Evolutionary conservation across 2,113 vertebrate species (phyloP), one percentile per base, ranked within the genome.

Genomic region (Macquaria ambigua): DNA sequence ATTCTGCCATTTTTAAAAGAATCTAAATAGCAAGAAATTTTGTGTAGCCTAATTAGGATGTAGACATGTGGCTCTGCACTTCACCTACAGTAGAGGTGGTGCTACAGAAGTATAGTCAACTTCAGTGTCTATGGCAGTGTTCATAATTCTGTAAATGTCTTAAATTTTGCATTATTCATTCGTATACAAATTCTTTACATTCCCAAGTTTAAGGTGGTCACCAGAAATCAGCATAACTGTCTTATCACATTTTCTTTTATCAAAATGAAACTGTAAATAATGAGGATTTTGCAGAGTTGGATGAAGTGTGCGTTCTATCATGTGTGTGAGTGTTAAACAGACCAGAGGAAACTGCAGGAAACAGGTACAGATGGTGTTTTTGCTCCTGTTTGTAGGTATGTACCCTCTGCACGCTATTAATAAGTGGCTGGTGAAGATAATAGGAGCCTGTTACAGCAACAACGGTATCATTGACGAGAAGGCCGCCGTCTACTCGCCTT

Each of bases 361-460:
- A 23, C 5, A 5, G 39, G 15, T 52, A 7, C 55, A 37, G 20
- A 53, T 1, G 0, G 31, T 56, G 34, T 63, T 62, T 55, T 1
- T 62, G 20, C 12, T 67, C 41, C 21, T 83, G 77, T 74, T 23
- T 79, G 64, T 10, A 95, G 94, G 94, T 89, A 93, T 97, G 83
- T 99, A 96, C 92, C 96, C 97, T 0, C 93, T 99, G 77, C 82
- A 58, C 0, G 53, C 94, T 6, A 95, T 99, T 73, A 96, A 98
- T 18, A 16, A 76, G 4, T 93, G 93, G 87, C 95, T 99, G 91
- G 94, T 97, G 88, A 79, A 95, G 50, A 96, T 96, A 76, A 94
- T 97, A 4, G 93, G 93, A 0, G 93, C 96, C 58, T 99, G 98
- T 92, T 99, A 99, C 93, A 96, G 76, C 53, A 5, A 85, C 28